These are phyloP conservation scores for Boloria selene DNA, from an alignment of 2,888 invertebrate genomes.

Conservation along the genomic window DNA sequence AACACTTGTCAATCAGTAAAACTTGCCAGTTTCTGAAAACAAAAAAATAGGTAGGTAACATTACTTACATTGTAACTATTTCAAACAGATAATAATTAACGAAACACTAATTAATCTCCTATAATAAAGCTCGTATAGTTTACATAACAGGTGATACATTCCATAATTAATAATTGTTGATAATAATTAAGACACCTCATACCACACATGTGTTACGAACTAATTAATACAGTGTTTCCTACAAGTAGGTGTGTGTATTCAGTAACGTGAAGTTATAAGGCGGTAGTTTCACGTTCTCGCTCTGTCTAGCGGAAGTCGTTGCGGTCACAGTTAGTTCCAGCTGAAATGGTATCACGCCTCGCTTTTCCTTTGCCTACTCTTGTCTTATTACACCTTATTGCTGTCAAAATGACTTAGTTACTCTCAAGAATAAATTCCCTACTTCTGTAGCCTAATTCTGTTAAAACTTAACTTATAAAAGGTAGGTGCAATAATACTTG, in stretches of 20 bases:
- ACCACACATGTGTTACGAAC: constrained; percentile 34
- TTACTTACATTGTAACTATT: background rate
- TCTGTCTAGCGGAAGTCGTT: constrained; percentile 59
- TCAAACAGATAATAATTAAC: constrained; percentile 7
- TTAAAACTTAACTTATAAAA: constrained; percentile 42
- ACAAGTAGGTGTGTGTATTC: constrained; percentile 46
- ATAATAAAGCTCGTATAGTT: constrained; percentile 12
- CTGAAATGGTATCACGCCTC: constrained; percentile 61
- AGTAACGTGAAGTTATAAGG: constrained; percentile 51
- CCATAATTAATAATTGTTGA: constrained; percentile 29
- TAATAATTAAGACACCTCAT: constrained; percentile 27
- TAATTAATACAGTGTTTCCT: constrained; percentile 34
- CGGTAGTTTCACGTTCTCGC: constrained; percentile 51
- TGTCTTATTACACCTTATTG: constrained; percentile 68
- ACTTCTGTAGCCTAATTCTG: constrained; percentile 59
- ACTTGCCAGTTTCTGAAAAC: too few relatives aligned
- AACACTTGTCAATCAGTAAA: too few relatives aligned
- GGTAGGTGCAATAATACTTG: constrained; percentile 29
- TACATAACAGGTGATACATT: constrained; percentile 31
- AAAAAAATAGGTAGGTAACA: background rate
- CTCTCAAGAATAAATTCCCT: constrained; percentile 63
- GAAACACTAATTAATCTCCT: constrained; percentile 23
- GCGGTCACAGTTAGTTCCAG: constrained; percentile 73
- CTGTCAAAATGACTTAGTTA: constrained; percentile 74
- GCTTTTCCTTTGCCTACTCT: constrained; percentile 51